phyloP scores from a whole-genome alignment of 2,888 invertebrate species.

The Microdon myrmicae region DNA sequence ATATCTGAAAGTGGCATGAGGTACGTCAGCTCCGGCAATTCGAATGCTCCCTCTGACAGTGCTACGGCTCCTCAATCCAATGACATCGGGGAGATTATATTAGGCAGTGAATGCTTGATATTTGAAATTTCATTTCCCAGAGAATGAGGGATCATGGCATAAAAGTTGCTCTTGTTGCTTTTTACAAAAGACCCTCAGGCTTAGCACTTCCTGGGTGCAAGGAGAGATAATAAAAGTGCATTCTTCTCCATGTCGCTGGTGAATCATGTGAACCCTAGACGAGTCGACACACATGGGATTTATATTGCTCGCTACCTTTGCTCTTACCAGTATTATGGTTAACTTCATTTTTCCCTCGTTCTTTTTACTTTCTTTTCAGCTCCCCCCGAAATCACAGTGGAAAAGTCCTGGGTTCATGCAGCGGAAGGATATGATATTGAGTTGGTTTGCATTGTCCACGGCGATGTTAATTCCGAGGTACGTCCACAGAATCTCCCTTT shows the following conservation, averaged over 20 bases:
- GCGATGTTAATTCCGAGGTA: slow-evolving; percentile 70
- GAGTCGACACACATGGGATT: slow-evolving; percentile 19
- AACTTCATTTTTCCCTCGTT: too few species aligned
- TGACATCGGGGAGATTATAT: slow-evolving; percentile 34
- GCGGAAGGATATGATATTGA: slow-evolving; percentile 73
- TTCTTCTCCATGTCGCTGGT: slow-evolving; percentile 18
- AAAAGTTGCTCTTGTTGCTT: slow-evolving; percentile 2
- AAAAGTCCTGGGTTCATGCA: slow-evolving; percentile 73
- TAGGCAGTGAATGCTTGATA: slow-evolving; percentile 41
- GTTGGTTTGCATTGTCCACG: slow-evolving; percentile 72
- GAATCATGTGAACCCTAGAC: slow-evolving; percentile 43
- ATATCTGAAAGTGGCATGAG: too few species aligned
- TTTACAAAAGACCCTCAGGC: slow-evolving; percentile 14
- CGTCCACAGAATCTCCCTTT: too few species aligned
- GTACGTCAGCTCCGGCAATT: too few species aligned
- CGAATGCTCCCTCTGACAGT: too few species aligned
- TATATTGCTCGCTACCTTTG: too few species aligned
- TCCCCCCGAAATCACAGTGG: slow-evolving; percentile 73
- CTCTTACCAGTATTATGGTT: too few species aligned
- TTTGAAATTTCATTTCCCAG: slow-evolving; percentile 39
- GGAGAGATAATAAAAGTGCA: slow-evolving; percentile 41
- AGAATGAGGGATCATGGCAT: slow-evolving; percentile 1
- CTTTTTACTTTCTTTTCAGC: slow-evolving; percentile 63
- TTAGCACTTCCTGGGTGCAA: slow-evolving; percentile 6
- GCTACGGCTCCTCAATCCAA: slow-evolving; percentile 3